Evolutionary conservation across 2,797 vertebrate species (phyloP).

Genomic region (Microcaecilia unicolor): DNA sequence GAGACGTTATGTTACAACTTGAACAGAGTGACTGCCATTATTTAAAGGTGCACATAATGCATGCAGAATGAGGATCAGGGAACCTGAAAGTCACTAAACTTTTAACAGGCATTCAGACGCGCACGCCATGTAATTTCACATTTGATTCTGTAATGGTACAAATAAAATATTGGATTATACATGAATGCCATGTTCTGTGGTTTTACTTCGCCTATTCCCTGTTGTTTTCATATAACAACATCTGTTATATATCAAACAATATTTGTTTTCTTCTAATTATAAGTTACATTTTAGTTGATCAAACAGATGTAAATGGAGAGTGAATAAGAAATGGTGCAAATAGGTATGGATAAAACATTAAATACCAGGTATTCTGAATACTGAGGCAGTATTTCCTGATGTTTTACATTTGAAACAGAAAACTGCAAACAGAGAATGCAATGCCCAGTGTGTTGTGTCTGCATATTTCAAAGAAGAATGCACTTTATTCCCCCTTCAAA

Average conservation of each 20-base stretch:
- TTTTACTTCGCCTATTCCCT: slow-evolving; percentile 19
- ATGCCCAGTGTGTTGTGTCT: no score
- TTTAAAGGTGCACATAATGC: slow-evolving; percentile 32
- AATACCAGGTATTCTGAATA: slow-evolving; percentile 4
- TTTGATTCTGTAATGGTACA: neutral
- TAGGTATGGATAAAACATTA: slow-evolving; percentile 27
- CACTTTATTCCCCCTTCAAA: no score
- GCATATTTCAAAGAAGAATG: no score
- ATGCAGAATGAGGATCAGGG: slow-evolving; percentile 20
- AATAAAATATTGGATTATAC: no score
- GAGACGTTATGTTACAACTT: slow-evolving; percentile 11
- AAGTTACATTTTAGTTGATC: slow-evolving; percentile 54
- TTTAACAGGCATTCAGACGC: slow-evolving; percentile 2
- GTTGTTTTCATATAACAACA: slow-evolving; percentile 39
- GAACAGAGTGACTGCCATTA: slow-evolving; percentile 19
- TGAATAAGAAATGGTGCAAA: slow-evolving; percentile 31
- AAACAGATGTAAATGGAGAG: slow-evolving; percentile 34
- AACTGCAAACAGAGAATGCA: no score
- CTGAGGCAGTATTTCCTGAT: no score
- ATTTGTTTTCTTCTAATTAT: slow-evolving; percentile 59
- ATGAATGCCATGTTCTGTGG: no score
- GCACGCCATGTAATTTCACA: slow-evolving; percentile 1
- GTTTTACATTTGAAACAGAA: no score
- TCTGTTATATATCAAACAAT: slow-evolving; percentile 33
- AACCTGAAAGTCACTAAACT: slow-evolving; percentile 15